Evolutionary conservation across 1,140 invertebrate genomes (phyloP), one percentile per base, ranked within the genome.

Genomic region (Eriocheir sinensis): DNA sequence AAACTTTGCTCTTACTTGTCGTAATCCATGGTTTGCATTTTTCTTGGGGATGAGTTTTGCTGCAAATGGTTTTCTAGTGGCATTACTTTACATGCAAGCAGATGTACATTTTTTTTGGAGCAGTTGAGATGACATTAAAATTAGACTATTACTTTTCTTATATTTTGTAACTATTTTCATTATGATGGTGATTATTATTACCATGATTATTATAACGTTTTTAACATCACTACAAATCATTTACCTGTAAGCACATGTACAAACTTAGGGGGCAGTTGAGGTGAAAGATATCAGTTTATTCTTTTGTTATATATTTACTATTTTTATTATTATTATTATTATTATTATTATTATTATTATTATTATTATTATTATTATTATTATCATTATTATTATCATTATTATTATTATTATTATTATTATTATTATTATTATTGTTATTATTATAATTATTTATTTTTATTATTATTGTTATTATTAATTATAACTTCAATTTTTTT

Each of bases 1-100:
- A 3, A 41, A 44, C 8, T 80, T 15, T 21, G 17, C 53, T 88
- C 30, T 36, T 80, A 94, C 36, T 91, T 91, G 86, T 41, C 93
- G 93, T 53, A 95, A 92, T 93, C 95, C 95, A 40, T 95, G 95
- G 95, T 80, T 95, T 80, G 93, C 95, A 40, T 95, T 95, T 90
- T 94, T 95, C 53, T 79, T 95, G 30, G 95, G 95, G 21, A 95
- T 95, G 95, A 95, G 95, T 72, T 85, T 94, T 53, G 94, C 94
- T 81, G 95, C 95, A n/a, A 95, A 95, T 94, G 89, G 93, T 36
- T 94, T 95, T 21, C 80, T 95, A 83, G 90, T 93, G 21, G 36
- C 83, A 27, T 36, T 95, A 21, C 91, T 95, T 41, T 89, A 79
- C 32, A 27, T 85, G 27, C 93, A 81, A 41, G 34, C 80, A 41